These are phyloP conservation scores for Oscheius sp. DNA, from an alignment of 2,888 invertebrate genomes.

Conservation along the genomic window DNA sequence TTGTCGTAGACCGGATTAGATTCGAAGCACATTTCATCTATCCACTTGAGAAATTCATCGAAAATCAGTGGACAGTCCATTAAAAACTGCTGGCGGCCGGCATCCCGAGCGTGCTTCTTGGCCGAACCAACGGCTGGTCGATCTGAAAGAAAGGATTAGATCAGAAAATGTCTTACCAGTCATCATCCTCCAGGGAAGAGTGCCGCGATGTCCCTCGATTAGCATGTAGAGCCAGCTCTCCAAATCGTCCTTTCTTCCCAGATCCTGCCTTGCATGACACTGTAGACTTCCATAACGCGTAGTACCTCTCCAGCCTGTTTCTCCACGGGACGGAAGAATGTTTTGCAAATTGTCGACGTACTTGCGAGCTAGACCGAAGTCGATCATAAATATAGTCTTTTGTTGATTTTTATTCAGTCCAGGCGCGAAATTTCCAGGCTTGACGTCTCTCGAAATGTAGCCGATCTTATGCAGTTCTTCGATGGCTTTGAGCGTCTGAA, in stretches of 20 bases:
- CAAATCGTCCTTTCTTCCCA: conserved; percentile 44
- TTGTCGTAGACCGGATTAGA: conserved; percentile 51
- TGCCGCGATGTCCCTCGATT: conserved; percentile 54
- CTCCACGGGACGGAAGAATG: conserved; percentile 48
- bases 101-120: conserved; percentile 41
- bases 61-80: conserved; percentile 51
- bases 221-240: conserved; percentile 62
- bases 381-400: conserved; percentile 51
- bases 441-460: conserved; percentile 58
- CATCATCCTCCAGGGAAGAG: conserved; percentile 58
- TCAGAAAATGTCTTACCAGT: too few species aligned
- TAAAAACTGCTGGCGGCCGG: conserved; percentile 46
- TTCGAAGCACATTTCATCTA: conserved; percentile 57
- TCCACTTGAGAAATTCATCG: conserved; percentile 45
- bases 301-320: conserved; percentile 64
- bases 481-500: conserved; percentile 57
- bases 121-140: conserved; percentile 46
- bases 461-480: conserved; percentile 59
- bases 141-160: too few species aligned
- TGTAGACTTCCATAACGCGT: conserved; percentile 57
- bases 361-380: conserved; percentile 55
- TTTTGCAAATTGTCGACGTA: conserved; percentile 51
- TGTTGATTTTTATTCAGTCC: conserved; percentile 50
- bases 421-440: conserved; percentile 64
- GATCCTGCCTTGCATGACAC: conserved; percentile 38